Evolutionary conservation across 2,113 vertebrate species (phyloP).

Genomic region (Glaucomys volans): DNA sequence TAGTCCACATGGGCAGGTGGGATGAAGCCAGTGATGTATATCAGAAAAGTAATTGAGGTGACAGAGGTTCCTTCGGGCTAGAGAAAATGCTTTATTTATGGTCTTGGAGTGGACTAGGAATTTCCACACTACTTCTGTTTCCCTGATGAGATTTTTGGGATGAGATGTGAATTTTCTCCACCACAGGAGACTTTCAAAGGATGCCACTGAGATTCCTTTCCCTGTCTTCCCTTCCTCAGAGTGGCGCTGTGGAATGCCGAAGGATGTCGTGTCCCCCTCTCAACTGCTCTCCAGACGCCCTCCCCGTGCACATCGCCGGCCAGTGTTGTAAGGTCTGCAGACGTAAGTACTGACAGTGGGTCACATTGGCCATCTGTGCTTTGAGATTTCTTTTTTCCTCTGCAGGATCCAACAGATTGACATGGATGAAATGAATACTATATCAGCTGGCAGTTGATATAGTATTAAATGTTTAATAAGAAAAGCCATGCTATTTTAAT

Average conservation of each 20-base stretch:
- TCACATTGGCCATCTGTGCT: neutral
- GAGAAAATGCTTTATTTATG: neutral
- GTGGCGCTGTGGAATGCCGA: conserved; percentile 93
- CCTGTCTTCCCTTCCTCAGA: conserved; percentile 84
- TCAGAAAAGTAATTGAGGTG: conserved; percentile 71
- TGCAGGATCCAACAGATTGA: neutral
- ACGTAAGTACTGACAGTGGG: conserved; percentile 88
- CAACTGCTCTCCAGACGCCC: conserved; percentile 91
- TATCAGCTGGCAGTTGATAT: neutral
- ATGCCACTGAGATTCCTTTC: conserved; percentile 26
- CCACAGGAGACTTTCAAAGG: neutral
- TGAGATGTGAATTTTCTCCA: neutral
- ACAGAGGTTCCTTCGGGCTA: neutral
- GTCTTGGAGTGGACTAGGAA: neutral
- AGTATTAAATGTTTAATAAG: neutral
- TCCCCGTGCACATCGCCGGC: conserved; percentile 91
- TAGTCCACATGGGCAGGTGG: conserved; percentile 17
- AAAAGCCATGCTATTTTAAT: neutral
- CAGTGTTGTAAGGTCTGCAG: conserved; percentile 96
- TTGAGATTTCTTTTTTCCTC: neutral
- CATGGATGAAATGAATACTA: neutral
- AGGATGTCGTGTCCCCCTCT: conserved; percentile 93
- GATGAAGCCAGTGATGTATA: conserved; percentile 51
- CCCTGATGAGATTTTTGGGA: neutral
- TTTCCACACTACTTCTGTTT: neutral